Base-by-base conservation (phyloP, 2,113 vertebrate species). In the Phaetusa simplex region DNA sequence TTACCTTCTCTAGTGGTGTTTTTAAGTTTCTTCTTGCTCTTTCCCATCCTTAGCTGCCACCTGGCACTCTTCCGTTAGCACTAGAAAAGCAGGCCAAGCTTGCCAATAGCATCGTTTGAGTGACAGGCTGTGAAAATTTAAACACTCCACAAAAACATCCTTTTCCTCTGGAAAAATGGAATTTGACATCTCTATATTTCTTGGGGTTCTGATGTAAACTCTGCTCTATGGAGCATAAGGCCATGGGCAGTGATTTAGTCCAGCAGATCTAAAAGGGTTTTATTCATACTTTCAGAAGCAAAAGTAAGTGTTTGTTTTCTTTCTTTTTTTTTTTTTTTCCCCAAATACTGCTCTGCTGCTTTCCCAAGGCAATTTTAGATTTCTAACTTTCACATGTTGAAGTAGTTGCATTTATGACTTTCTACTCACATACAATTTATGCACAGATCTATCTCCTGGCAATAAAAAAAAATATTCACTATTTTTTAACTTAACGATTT, bases 101-200 rank as follows among this genome's bases (percentile, higher is more conserved):
- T 95, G 91, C 92, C 95, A 97, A 64, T 21, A 80, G 27, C 58
- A 53, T 26, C 32, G 0, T 82, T 94, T 96, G 90, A 97, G 74
- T 94, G 96, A 93, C 95, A 95, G 74, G 47, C 55, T 79, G 67
- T 79, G 88, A 96, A 97, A 95, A 87, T 90, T 82, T 86, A 93
- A 93, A 74, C 74, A 61, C 34, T 92, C 36, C 65, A 84, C 58
- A 93, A 94, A 88, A 89, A 94, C 53, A 96, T 95, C 43, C 56
- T 86, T 96, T 96, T 95, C 82, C 72, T 93, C 91, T 96, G 87
- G 81, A 94, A 91, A 94, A 94, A 67, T 0, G 1, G 24, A 82
- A n/a, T 73, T 36, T 50, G 4, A 82, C 71, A 84, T 82, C 47
- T 93, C 24, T 81, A 3, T 89, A 42, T 80, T 96, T 94, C 61